Percentiles rank a stretch among this genome's conserved stretches.
These are phyloP conservation scores for Phylloscopus whistleri DNA, from an alignment of 2,113 vertebrate species.

Conservation along the genomic window DNA sequence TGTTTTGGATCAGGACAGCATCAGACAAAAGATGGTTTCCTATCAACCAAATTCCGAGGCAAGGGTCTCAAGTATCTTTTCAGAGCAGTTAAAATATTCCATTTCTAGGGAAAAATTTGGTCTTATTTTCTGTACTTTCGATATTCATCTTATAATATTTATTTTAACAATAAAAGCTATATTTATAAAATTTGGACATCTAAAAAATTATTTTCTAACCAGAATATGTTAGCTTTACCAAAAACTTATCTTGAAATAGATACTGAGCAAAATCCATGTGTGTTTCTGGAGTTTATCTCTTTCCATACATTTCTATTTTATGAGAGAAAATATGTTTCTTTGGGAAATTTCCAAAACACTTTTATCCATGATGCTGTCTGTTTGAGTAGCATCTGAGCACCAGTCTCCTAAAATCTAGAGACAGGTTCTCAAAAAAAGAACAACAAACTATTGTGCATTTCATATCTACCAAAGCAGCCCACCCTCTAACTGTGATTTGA, in stretches of 20 bases:
- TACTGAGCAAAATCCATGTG: neutral
- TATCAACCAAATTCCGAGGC: neutral
- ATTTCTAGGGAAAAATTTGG: neutral
- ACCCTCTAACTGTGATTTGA: neutral
- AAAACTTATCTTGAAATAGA: neutral
- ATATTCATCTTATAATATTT: neutral
- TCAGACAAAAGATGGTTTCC: neutral
- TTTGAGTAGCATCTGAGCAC: neutral
- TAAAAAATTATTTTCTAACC: neutral
- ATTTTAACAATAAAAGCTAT: neutral
- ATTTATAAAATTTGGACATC: neutral
- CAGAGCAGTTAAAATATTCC: neutral
- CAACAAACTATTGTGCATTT: neutral
- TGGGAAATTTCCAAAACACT: constrained; percentile 1
- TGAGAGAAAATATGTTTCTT: neutral
- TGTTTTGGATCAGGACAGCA: neutral
- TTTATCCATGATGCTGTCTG: neutral
- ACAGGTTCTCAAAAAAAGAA: neutral
- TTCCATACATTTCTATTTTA: neutral
- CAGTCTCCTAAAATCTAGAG: neutral
- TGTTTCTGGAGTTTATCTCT: neutral
- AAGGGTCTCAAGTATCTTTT: neutral
- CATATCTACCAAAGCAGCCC: neutral
- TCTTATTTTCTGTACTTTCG: neutral
- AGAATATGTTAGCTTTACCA: neutral